phyloP scores from a whole-genome alignment of 1,140 invertebrate species.

The Phthorimaea operculella region DNA sequence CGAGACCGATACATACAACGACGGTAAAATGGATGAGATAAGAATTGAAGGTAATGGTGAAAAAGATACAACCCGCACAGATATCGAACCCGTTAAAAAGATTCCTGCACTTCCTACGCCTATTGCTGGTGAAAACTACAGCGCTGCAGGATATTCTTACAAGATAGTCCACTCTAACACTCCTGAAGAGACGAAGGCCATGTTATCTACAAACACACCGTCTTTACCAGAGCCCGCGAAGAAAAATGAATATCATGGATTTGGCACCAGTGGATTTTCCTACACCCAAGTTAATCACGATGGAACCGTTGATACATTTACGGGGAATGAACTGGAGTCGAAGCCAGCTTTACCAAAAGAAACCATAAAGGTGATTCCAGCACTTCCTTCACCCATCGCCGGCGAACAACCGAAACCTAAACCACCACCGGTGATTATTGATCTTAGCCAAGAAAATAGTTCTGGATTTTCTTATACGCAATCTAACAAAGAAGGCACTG shows the following conservation, averaged over 20 bases:
- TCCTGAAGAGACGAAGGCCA: background rate
- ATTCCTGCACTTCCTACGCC: background rate
- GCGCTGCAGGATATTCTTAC: background rate
- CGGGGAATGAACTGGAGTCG: too few relatives aligned
- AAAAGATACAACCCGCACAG: background rate
- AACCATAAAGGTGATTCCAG: too few relatives aligned
- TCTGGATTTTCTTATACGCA: too few relatives aligned
- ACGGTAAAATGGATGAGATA: background rate
- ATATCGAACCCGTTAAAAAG: background rate
- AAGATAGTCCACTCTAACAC: background rate
- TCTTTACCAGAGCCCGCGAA: background rate
- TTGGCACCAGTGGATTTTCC: too few relatives aligned
- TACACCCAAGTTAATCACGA: too few relatives aligned
- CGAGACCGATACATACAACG: background rate
- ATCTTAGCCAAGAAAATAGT: too few relatives aligned
- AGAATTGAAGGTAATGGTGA: too few relatives aligned
- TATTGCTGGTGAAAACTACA: background rate
- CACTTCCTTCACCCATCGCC: too few relatives aligned
- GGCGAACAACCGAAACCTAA: too few relatives aligned
- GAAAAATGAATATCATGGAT: constrained; percentile 4
- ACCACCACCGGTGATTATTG: too few relatives aligned
- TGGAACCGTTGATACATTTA: too few relatives aligned
- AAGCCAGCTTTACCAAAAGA: too few relatives aligned
- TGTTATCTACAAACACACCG: background rate
- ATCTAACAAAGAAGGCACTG: background rate